Evolutionary conservation across 2,888 invertebrate species (phyloP), one percentile per base, ranked within the genome.

Genomic region (Leptarthrus brevirostris): DNA sequence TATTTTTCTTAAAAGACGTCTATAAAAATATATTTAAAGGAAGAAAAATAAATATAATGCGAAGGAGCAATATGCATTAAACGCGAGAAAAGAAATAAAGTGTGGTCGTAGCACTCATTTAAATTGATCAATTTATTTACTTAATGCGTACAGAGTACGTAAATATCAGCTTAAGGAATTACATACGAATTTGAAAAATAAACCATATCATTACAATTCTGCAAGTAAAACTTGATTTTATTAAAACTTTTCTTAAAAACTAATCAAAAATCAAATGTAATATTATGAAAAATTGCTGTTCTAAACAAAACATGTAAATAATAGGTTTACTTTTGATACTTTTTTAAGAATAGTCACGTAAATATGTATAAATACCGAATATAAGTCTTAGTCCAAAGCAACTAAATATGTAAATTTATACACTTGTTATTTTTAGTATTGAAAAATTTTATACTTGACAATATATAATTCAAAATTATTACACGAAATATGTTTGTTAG

Each of bases 271-370:
- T 64, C 44, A 64, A 64, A 64, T 64, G 47, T 64, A 64, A 36
- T 64, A 64, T 47, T 64, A 24, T 64, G 64, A 44, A 2, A 24
- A 54, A 64, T 16, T 36, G 20, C 4, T 26, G 44, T 64, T 64
- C 44, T 24, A 64, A 64, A 64, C 24, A 47, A 22, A 47, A 64
- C 24, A n/a, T 64, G 64, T 64, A 64, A 30, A 56, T 56, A 61
- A 61, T 61, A 64, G 24, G 34, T 30, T 64, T 44, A 40, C 64
- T 64, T 64, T 64, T 64, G 64, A 64, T 64, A 64, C 26, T 24
- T 64, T 47, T 64, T 64, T 64, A 44, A 64, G n/a, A n/a, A 8
- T 64, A 64, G 40, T 22, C 24, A 44, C 14, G 40, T 64, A 44
- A n/a, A 34, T 64, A 26, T 64, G 44, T 64, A 64, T 14, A 64